Evolutionary conservation across 1,140 invertebrate species (phyloP), one percentile per base, ranked within the genome.

Genomic region (Paraescarpia echinospica): DNA sequence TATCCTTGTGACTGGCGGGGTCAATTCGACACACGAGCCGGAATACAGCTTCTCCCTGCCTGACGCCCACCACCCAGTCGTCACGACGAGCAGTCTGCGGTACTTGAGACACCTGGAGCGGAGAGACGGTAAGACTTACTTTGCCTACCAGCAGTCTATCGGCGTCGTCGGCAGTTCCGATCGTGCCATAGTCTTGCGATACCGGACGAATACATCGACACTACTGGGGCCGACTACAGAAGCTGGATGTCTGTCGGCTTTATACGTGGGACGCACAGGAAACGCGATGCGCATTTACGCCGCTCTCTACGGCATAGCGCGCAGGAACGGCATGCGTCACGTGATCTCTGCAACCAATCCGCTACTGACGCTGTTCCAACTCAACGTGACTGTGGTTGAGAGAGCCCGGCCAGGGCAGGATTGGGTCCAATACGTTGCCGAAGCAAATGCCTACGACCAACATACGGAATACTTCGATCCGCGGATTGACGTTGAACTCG

Each of bases 121-220:
- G 59, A 31, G 59, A 77, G 27, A 27, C 18, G 14, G 18, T 27
- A 31, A 2, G 2, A 48, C 22, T 22, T 91, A 41, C 90, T 92
- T 33, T 9, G n/a, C 27, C 8, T 33, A 31, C 5, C 33, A 33
- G 12, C 12, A 34, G n/a, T 33, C 34, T 91, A 8, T 27, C 34
- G 27, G 34, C 31, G 97, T 97, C 95, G 94, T 97, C 92, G 97
- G 97, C 33, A 31, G 59, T 31, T 31, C 0, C 27, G 59, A 77
- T 27, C 59, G 59, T 27, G 22, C 18, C 12, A 77, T 77, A 6
- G 59, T 77, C 12, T 77, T 77, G 59, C 59, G 4, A 27, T 77
- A 77, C 59, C 14, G 59, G 22, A 27, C 59, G 14, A 77, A 77
- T 18, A 77, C 59, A 4, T 77, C 59, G 59, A 77, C 59, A 18